Base-by-base conservation (phyloP, 2,113 vertebrate species). In the Pluvialis apricaria region DNA sequence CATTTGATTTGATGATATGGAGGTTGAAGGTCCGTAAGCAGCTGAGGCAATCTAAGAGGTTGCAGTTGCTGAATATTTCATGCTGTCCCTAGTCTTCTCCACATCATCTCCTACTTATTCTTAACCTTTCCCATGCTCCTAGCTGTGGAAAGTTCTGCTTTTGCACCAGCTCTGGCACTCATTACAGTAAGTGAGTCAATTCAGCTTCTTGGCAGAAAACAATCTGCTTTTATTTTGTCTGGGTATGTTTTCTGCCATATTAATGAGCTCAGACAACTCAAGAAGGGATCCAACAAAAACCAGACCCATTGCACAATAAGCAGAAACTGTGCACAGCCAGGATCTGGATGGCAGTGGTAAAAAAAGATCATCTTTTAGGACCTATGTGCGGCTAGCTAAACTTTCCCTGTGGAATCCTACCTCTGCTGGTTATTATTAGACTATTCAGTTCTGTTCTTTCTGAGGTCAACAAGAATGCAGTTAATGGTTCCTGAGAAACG, bases 61-160 rank as follows among this genome's bases (percentile, higher is more conserved):
- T 96, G 81, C 77, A 75, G 69, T 76, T 91, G 80, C 47, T 95
- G 82, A 89, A 20, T 65, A 82, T 94, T 95, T 94, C 87, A 90
- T 69, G 36, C 61, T 85, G 81, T 85, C 70, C 26, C 15, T 57
- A 52, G 65, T 65, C 65, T 95, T 61, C 57, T 82, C 47, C 49
- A 69, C 78, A 87, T 36, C 54, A 87, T 79, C 78, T 92, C 77
- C 47, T 75, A n/a, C 64, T 86, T 69, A 54, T 77, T 93, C 94
- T 86, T 94, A 96, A 96, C 89, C 91, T 94, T 96, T 96, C 95
- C 91, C 96, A 94, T 92, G 93, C 91, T 96, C 89, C 65, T 91
- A 47, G 61, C 78, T 79, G 57, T 85, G 91, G 89, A 84, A 95
- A 87, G 62, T 57, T 92, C 94, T 91, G 52, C 61, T 96, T 95